A percentile compares a stretch with the other conserved stretches of the same genome.
These are phyloP conservation scores for Fulmarus glacialis DNA, from an alignment of 2,113 vertebrate species.

Conservation along the genomic window DNA sequence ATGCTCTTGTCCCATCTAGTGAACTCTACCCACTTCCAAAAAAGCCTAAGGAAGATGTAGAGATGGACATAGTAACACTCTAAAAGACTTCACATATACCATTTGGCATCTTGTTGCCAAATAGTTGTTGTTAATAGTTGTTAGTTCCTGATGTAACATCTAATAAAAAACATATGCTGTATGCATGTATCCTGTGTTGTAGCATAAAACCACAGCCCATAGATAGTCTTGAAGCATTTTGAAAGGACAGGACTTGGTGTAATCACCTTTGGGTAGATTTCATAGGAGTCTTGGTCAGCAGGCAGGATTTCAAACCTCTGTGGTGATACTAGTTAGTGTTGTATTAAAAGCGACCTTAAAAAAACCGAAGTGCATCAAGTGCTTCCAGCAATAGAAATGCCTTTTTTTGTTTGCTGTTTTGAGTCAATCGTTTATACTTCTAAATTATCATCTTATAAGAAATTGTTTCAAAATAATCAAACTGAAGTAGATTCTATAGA, in stretches of 20 bases:
- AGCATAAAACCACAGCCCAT: background rate
- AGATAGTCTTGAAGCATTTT: background rate
- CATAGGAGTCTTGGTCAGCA: background rate
- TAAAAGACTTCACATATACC: background rate
- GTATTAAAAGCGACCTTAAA: background rate
- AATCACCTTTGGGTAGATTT: background rate
- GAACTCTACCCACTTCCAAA: background rate
- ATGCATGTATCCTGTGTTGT: background rate
- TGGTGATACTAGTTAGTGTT: background rate
- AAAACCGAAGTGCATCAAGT: background rate
- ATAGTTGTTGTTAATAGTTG: background rate
- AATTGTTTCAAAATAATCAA: background rate
- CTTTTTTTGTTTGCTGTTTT: background rate
- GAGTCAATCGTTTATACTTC: background rate
- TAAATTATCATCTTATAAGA: background rate
- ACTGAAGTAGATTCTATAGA: background rate
- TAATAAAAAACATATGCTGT: background rate
- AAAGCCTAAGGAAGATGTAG: background rate
- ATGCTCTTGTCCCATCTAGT: background rate
- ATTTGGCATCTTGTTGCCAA: background rate
- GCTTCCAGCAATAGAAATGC: background rate
- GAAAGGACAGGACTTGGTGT: background rate
- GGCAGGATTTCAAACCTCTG: background rate
- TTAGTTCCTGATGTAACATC: background rate
- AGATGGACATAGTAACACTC: background rate